Evolutionary conservation across 2,888 invertebrate species (phyloP), one percentile per base, ranked within the genome.

Genomic region (Panzeria rudis): DNA sequence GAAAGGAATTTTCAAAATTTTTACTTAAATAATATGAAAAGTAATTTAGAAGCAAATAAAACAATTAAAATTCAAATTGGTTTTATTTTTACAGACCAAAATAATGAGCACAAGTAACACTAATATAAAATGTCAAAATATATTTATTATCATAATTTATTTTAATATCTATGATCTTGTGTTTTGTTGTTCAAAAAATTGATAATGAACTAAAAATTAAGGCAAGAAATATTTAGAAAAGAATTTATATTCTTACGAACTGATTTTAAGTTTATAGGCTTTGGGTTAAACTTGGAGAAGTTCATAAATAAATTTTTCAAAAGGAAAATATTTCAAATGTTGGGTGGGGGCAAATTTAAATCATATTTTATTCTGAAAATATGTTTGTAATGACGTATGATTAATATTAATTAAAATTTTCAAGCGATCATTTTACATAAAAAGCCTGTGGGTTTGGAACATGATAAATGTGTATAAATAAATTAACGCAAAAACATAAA

Each of bases 41-140:
- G 25, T 54, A 69, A 54, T 69, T 69, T 52, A 54, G 52, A 69
- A 69, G 5, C n/a, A 38, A 25, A 69, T 23, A 52, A 50, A 50
- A 52, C 8, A 23, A n/a, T 52, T 38, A 52, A 32, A 32, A 52
- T 15, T 52, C 2, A 52, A 47, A 32, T 66, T 7, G 5, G 2
- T 29, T 29, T n/a, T n/a, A n/a, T n/a, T 68, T 47, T 29, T 23
- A 23, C 15, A 52, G 20, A n/a, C 15, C 2, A 38, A 54, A n/a
- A 32, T 68, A 3, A 20, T 35, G 3, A 66, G 13, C 17, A 20
- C 7, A 15, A 29, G 5, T 15, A 23, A 23, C 52, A 38, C 11
- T 52, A 23, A 69, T 35, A 38, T 66, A n/a, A 44, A 9, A 20
- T 44, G 64, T 20, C 13, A 32, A 6, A 25, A 13, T 47, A 11